Base-by-base conservation (phyloP, 2,797 vertebrate species). In the Acipenser ruthenus region DNA sequence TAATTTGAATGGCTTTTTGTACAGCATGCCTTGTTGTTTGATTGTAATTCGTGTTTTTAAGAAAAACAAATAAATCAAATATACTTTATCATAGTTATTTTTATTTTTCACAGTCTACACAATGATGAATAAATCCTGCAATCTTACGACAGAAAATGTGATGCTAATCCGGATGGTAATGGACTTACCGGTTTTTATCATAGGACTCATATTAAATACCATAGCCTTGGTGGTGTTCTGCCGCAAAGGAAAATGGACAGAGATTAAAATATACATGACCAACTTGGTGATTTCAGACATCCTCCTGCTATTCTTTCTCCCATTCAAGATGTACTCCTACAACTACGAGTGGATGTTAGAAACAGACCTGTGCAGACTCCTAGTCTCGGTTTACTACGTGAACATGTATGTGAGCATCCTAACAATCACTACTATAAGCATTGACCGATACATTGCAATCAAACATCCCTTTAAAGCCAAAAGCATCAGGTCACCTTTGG, bases 341-440 rank as follows among this genome's bases (percentile, higher is more conserved):
- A 80, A 78, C 65, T 8, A 50, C 15, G 58, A 65, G 5, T 23
- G 84, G 50, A 0, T 1, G 0, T 65, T 12, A 3, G 66, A 6
- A 7, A 60, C 37, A 0, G 0, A 0, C 0, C 49, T 85, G 0
- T 91, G 89, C 62, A 80, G 80, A 1, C 59, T 84, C 59, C 76
- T 90, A 2, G 64, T 88, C 1, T 69, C 0, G 12, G 18, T 10
- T 23, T 84, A 90, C 71, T 90, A 50, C 72, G n/a, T 73, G 62
- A 91, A 88, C 80, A 88, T 89, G 85, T 90, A 90, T 23, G 72
- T 76, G 69, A 89, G 89, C 74, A 86, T 89, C 58, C 12, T 83
- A 65, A 86, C 81, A n/a, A 78, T 77, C 2, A 67, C 67, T 1
- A 83, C 80, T 72, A 85, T 91, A 78, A 86, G 86, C 9, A 11